Evolutionary conservation across 2,888 invertebrate species (phyloP).

Genomic region (Lasioglossum vierecki): DNA sequence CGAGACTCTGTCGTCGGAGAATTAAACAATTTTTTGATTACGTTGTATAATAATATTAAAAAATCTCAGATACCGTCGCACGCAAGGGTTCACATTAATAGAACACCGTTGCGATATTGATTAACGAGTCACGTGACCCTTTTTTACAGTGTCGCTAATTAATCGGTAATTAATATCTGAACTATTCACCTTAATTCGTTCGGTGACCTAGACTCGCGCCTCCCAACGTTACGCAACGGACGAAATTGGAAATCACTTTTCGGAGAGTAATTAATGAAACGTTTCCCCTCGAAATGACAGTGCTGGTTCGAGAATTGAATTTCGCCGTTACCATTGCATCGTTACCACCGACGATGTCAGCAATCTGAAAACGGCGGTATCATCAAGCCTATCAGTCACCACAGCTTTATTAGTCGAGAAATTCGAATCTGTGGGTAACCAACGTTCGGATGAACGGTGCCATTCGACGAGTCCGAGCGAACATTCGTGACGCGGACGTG

Average conservation of each 20-base stretch:
- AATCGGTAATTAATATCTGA: neutral
- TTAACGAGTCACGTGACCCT: neutral
- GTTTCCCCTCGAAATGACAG: neutral
- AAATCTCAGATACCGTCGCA: too few species aligned
- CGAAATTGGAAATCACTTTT: slow-evolving; percentile 11
- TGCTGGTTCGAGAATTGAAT: neutral
- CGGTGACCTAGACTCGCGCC: neutral
- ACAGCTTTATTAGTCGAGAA: slow-evolving; percentile 60
- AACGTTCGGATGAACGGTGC: slow-evolving; percentile 14
- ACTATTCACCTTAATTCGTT: neutral
- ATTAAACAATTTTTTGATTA: too few species aligned
- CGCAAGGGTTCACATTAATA: neutral
- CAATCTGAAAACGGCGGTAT: slow-evolving; percentile 51
- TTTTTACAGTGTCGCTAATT: neutral
- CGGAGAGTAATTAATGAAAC: slow-evolving; percentile 14
- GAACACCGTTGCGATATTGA: neutral
- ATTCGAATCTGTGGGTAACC: slow-evolving; percentile 56
- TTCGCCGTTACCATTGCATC: slow-evolving; percentile 8
- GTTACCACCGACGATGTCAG: slow-evolving; percentile 31
- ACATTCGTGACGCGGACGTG: neutral
- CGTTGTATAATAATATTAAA: too few species aligned
- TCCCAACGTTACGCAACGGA: neutral
- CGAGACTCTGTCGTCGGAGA: too few species aligned
- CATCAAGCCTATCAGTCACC: slow-evolving; percentile 47
- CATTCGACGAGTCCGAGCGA: neutral